Evolutionary conservation across 2,888 invertebrate genomes (phyloP).

Genomic region (Coelopa pilipes): DNA sequence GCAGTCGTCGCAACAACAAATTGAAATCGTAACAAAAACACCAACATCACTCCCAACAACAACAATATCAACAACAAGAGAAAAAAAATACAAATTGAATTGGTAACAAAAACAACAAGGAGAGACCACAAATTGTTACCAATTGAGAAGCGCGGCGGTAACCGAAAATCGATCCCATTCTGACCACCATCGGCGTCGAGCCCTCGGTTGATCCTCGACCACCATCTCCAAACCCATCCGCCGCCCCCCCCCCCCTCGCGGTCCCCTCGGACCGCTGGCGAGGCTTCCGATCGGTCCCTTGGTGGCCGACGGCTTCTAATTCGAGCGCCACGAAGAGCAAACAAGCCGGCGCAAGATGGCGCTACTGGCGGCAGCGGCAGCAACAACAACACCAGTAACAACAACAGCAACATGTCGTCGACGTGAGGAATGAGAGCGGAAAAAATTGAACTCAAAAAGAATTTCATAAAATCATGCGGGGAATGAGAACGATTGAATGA

Average conservation of each 20-base stretch:
- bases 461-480: background rate
- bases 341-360: constrained; percentile 23
- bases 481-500: background rate
- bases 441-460: background rate
- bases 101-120: constrained; percentile 6
- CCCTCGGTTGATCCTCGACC: too few relatives aligned
- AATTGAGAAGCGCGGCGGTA: constrained; percentile 21
- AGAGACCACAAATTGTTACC: constrained; percentile 32
- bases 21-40: background rate
- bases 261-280: background rate
- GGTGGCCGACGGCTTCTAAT: constrained; percentile 24
- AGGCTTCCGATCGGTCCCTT: background rate
- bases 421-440: background rate
- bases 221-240: too few relatives aligned
- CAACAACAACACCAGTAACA: background rate
- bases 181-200: constrained; percentile 35
- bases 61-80: too few relatives aligned
- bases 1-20: background rate
- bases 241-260: too few relatives aligned
- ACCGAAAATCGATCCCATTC: constrained; percentile 32
- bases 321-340: constrained; percentile 29
- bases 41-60: too few relatives aligned
- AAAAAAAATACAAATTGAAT: too few relatives aligned
- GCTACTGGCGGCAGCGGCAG: constrained; percentile 5
- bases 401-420: background rate